Conservation (phyloP, 2,888 invertebrate species). For the Lamproptera curius region DNA sequence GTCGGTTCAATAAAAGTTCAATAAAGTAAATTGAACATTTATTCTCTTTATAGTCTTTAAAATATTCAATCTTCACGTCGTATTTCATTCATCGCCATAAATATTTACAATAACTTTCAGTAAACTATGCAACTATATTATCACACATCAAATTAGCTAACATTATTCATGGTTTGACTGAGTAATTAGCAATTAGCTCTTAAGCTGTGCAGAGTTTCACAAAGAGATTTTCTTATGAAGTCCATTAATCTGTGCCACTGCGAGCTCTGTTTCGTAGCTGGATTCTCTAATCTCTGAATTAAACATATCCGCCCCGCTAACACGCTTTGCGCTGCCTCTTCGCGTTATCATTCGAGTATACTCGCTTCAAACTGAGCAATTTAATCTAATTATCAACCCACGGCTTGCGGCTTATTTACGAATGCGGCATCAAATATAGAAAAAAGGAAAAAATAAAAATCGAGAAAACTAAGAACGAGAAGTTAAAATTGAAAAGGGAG, state of each 20-base stretch:
- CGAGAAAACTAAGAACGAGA: no score
- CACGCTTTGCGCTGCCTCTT: not conserved
- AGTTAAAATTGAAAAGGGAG: no score
- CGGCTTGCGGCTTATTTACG: not conserved
- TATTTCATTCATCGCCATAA: no score
- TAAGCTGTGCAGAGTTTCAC: slow-evolving; percentile 6
- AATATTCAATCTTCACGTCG: no score
- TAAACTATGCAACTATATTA: no score
- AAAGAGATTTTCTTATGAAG: slow-evolving; percentile 19
- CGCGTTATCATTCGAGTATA: not conserved
- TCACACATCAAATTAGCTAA: not conserved
- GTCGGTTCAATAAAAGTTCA: no score
- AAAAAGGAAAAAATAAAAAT: no score
- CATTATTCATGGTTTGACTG: not conserved
- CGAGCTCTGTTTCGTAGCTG: slow-evolving; percentile 15
- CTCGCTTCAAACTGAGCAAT: not conserved
- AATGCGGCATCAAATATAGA: no score
- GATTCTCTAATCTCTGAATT: slow-evolving; percentile 21
- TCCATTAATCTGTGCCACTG: slow-evolving; percentile 18
- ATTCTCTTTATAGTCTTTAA: no score
- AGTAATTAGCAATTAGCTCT: slow-evolving; percentile 6
- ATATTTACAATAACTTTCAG: no score
- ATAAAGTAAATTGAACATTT: no score
- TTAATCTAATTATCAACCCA: not conserved
- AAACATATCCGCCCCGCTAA: slow-evolving; percentile 14